Base-by-base conservation (phyloP, 2,888 invertebrate genomes). In the Nomada fabriciana region DNA sequence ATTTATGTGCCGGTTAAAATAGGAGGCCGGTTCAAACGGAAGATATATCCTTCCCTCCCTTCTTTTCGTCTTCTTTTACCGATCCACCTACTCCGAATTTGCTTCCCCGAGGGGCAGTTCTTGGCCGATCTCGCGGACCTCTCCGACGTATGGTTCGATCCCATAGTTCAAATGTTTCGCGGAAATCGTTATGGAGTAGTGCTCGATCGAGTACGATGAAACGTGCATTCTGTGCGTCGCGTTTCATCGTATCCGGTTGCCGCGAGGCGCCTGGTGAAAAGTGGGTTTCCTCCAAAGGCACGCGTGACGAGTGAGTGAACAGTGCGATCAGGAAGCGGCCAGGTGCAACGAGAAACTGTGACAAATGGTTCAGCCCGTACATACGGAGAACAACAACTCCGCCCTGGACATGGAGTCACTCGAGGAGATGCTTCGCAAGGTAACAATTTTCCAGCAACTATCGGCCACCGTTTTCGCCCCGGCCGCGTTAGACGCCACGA, bases 361-460 rank as follows among this genome's bases (percentile, higher is more conserved):
- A 90, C 91, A 91, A 92, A 93, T 93, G 92, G 87, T 89, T 77
- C 88, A 88, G 71, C 87, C 90, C 82, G 94, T 94, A 90, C 94
- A 93, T 82, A 93, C 93, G 81, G 95, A 95, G 90, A 95, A 95
- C 93, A 95, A 95, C 93, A 95, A 95, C 91, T 94, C 95, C 89
- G 94, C 94, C 94, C 95, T 95, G 94, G 96, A 96, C 94, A 96
- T 96, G 95, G 97, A 97, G 92, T 96, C 97, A 90, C 95, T 97
- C 90, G 97, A 97, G 94, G 97, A 97, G 94, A 96, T 97, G 96
- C 95, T 97, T 93, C 95, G 96, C 93, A 97, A 97, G 97, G 97
- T 97, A 95, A 95, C 60, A 29, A 59, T 29, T 50, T 59, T 70
- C 59, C 59, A 25, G 23, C n/a, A 25, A 43, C 29, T 42, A 42